These are phyloP conservation scores for Bombus huntii DNA, from an alignment of 1,140 invertebrate species.

Conservation along the genomic window DNA sequence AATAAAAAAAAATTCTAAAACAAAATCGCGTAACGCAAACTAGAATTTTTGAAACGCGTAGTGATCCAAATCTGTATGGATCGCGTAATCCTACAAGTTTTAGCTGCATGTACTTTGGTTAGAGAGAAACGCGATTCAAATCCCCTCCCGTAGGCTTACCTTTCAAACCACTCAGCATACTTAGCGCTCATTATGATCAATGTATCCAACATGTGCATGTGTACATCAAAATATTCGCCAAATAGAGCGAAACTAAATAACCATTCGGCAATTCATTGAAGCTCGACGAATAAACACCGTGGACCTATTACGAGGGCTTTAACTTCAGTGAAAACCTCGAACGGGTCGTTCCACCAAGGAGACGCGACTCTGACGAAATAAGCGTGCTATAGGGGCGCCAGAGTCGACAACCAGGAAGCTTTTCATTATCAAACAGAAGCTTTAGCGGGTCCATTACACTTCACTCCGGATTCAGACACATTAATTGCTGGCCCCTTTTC, in stretches of 20 bases:
- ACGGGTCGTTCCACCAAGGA: not conserved
- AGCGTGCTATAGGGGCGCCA: not conserved
- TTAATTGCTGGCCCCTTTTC: constrained; percentile 57
- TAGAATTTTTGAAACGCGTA: not conserved
- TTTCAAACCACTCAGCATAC: not conserved
- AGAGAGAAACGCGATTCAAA: not conserved
- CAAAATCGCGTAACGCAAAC: not conserved
- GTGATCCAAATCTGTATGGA: not conserved
- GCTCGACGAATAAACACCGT: not conserved
- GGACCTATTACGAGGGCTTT: not conserved
- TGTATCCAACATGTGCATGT: not conserved
- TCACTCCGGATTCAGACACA: constrained; percentile 39
- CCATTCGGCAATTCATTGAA: not conserved
- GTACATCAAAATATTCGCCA: too few relatives aligned
- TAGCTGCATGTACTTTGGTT: not conserved
- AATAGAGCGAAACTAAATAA: not conserved
- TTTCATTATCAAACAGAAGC: constrained; percentile 32
- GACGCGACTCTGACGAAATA: constrained; percentile 3
- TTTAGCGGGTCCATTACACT: constrained; percentile 38
- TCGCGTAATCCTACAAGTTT: not conserved
- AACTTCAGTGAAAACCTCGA: not conserved
- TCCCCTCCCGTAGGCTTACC: not conserved
- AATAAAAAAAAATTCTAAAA: not conserved
- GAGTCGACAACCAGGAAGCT: constrained; percentile 23
- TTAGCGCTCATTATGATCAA: not conserved